phyloP scores from a whole-genome alignment of 1,140 invertebrate genomes.

The Bombus waltoni region DNA sequence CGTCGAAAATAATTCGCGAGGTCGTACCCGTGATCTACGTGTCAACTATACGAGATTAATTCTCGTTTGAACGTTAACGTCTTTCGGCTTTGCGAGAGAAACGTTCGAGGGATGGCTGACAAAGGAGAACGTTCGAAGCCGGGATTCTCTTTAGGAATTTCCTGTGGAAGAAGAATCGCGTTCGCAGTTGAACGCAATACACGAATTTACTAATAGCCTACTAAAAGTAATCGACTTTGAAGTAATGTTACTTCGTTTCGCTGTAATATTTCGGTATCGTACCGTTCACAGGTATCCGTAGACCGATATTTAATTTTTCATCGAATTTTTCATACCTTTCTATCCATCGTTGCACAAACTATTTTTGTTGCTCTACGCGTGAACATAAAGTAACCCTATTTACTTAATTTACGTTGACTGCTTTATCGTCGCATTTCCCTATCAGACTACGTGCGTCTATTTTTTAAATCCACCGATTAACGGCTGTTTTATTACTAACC shows the following conservation, averaged over 20 bases:
- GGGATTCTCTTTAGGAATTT: neutral
- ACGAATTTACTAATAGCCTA: too few relatives aligned
- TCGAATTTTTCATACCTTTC: too few relatives aligned
- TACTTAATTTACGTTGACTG: neutral
- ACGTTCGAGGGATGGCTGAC: neutral
- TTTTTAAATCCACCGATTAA: neutral
- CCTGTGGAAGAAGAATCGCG: neutral
- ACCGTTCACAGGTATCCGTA: too few relatives aligned
- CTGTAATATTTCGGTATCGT: too few relatives aligned
- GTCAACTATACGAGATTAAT: slow-evolving; percentile 38
- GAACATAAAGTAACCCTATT: neutral
- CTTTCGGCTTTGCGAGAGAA: neutral
- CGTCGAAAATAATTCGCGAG: slow-evolving; percentile 23
- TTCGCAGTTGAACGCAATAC: neutral
- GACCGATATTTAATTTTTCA: too few relatives aligned
- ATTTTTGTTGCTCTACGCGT: neutral
- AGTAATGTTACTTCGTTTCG: too few relatives aligned
- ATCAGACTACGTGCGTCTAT: neutral
- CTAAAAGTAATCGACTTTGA: too few relatives aligned
- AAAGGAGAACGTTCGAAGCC: neutral
- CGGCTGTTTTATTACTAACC: neutral
- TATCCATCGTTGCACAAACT: too few relatives aligned
- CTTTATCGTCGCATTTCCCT: neutral
- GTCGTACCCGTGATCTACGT: neutral
- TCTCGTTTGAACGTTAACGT: neutral